A percentile compares a stretch with the other conserved stretches of the same genome.
These are phyloP conservation scores for Pavo muticus DNA, from an alignment of 2,113 vertebrate genomes.

Conservation along the genomic window DNA sequence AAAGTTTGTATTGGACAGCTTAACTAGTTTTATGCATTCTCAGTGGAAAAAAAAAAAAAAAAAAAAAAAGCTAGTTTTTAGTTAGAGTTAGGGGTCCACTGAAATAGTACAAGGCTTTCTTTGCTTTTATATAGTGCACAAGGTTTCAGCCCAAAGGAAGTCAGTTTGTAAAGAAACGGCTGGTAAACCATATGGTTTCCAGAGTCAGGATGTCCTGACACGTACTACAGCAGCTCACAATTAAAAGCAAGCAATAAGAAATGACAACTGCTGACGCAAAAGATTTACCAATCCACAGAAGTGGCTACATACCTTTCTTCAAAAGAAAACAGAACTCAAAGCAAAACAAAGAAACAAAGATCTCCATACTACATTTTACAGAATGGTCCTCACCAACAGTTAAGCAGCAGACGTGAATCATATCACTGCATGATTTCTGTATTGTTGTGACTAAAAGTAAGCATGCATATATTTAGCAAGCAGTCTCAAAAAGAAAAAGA, in stretches of 20 bases:
- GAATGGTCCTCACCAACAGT: not conserved
- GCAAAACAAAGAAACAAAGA: not conserved
- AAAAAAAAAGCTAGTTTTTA: not conserved
- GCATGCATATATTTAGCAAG: constrained; percentile 25
- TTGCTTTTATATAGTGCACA: not conserved
- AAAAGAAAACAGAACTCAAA: constrained; percentile 11
- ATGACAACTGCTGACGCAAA: constrained; percentile 39
- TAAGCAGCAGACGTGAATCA: not conserved
- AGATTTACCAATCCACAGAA: not conserved
- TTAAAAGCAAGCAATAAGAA: constrained; percentile 54
- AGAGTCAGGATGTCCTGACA: constrained; percentile 59
- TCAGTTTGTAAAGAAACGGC: not conserved
- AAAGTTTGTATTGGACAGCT: not conserved
- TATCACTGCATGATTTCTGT: not conserved
- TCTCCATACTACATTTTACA: not conserved
- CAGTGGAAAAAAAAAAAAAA: not conserved
- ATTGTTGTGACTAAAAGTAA: constrained; percentile 51
- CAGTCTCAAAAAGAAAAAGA: not conserved
- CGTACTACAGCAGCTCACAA: constrained; percentile 49
- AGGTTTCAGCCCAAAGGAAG: constrained; percentile 28
- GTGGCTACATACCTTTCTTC: not conserved
- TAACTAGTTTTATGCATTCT: not conserved
- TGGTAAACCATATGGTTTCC: constrained; percentile 62
- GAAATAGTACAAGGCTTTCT: not conserved
- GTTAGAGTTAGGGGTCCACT: not conserved